These are phyloP conservation scores for Crotophaga sulcirostris DNA, from an alignment of 2,113 vertebrate species.

Conservation along the genomic window DNA sequence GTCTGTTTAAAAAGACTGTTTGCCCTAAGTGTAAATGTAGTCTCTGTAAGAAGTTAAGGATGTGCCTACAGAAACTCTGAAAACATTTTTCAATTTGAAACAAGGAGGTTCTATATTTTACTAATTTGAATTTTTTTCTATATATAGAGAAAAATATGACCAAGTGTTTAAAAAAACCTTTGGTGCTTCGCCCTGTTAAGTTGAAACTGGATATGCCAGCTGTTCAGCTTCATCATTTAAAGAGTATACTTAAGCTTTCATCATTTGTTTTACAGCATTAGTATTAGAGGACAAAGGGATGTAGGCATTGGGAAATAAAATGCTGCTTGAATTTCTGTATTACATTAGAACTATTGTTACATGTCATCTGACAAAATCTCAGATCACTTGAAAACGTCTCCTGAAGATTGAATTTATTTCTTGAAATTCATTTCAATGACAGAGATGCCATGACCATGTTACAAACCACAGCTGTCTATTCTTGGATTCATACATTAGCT, in stretches of 20 bases:
- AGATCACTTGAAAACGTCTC: neutral
- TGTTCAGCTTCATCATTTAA: neutral
- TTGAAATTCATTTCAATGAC: neutral
- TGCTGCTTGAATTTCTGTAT: neutral
- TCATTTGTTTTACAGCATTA: neutral
- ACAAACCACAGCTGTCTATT: neutral
- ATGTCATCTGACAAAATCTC: neutral
- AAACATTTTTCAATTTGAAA: neutral
- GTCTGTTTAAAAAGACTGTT: neutral
- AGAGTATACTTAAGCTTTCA: neutral
- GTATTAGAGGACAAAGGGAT: neutral
- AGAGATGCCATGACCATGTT: neutral
- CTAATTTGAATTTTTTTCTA: neutral
- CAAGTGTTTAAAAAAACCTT: neutral
- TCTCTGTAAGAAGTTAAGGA: neutral
- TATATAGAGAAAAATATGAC: neutral
- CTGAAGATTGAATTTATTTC: neutral
- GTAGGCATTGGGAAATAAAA: neutral
- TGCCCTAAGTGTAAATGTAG: neutral
- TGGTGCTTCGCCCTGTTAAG: neutral
- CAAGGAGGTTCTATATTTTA: neutral
- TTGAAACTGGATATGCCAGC: neutral
- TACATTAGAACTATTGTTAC: neutral
- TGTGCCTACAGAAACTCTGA: neutral
- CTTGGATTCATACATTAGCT: neutral